Percentiles rank a stretch among this genome's conserved stretches.
phyloP scores from a whole-genome alignment of 1,140 invertebrate species.

The Cylas formicarius region DNA sequence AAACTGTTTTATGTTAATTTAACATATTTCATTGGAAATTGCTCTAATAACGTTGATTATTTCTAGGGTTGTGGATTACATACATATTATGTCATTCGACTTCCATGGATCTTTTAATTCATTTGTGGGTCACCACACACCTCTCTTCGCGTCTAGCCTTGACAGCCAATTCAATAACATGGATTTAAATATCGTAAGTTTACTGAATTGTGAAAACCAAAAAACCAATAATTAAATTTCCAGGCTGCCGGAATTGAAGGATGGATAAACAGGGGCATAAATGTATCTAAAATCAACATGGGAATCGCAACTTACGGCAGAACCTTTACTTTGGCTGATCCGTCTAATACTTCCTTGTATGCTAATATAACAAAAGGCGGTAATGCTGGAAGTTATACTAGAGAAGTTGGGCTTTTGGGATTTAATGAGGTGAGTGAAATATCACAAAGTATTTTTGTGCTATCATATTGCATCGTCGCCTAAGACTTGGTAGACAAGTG shows the following conservation, averaged over 20 bases:
- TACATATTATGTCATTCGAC: conserved; percentile 64
- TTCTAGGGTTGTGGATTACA: conserved; percentile 50
- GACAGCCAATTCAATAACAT: conserved; percentile 29
- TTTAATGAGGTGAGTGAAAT: conserved; percentile 59
- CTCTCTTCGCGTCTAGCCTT: conserved; percentile 45
- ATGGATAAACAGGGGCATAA: conserved; percentile 41
- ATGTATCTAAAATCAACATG: conserved; percentile 54
- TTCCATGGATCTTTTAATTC: conserved; percentile 59
- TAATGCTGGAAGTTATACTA: conserved; percentile 49
- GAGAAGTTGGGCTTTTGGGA: conserved; percentile 50
- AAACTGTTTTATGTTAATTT: too few relatives aligned
- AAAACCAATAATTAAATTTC: background rate
- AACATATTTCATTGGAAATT: too few relatives aligned
- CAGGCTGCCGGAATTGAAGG: conserved; percentile 29
- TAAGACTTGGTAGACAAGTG: too few relatives aligned
- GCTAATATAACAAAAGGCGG: conserved; percentile 49
- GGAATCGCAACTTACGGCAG: conserved; percentile 61
- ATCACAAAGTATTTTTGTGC: conserved; percentile 18
- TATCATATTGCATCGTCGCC: too few relatives aligned
- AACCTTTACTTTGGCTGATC: conserved; percentile 51
- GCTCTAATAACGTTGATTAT: too few relatives aligned
- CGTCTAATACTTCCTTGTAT: conserved; percentile 46
- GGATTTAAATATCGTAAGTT: conserved; percentile 39
- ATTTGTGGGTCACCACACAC: conserved; percentile 50
- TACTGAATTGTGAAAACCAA: too few relatives aligned